Conservation (phyloP, 2,113 vertebrate genomes). For the Melanostigma gelatinosum region DNA sequence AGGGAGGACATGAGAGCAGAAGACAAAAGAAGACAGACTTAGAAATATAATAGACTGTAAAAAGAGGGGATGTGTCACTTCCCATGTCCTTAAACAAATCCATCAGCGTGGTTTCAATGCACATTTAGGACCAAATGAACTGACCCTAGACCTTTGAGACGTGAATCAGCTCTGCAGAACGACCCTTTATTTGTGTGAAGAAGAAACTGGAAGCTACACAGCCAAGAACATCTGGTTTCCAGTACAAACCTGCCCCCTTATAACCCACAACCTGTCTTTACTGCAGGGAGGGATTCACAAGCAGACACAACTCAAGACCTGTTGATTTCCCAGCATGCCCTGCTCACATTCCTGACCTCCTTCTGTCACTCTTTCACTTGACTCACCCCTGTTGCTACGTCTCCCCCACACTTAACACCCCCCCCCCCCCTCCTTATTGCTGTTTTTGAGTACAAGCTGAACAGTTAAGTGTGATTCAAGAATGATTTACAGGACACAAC, state of each 20-base stretch:
- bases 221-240: constrained; percentile 78
- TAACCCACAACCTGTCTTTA: constrained; percentile 76
- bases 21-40: constrained; percentile 6
- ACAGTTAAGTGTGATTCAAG: constrained; percentile 33
- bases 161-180: constrained; percentile 35
- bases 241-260: constrained; percentile 69
- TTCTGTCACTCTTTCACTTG: constrained; percentile 76
- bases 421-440: neutral
- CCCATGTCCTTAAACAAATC: neutral
- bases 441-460: constrained; percentile 33
- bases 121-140: constrained; percentile 1
- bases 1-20: constrained; percentile 30
- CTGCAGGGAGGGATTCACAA: constrained; percentile 50
- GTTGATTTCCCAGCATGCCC: constrained; percentile 76
- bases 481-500: constrained; percentile 43
- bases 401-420: constrained; percentile 17
- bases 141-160: constrained; percentile 16
- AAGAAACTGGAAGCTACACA: constrained; percentile 45
- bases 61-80: constrained; percentile 1
- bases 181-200: constrained; percentile 46
- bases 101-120: neutral
- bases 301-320: constrained; percentile 70
- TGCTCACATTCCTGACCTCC: constrained; percentile 81
- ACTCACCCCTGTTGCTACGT: constrained; percentile 48
- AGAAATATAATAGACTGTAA: constrained; percentile 1